These are phyloP conservation scores for Agonopterix subpropinquella DNA, from an alignment of 2,888 invertebrate species.

Conservation along the genomic window DNA sequence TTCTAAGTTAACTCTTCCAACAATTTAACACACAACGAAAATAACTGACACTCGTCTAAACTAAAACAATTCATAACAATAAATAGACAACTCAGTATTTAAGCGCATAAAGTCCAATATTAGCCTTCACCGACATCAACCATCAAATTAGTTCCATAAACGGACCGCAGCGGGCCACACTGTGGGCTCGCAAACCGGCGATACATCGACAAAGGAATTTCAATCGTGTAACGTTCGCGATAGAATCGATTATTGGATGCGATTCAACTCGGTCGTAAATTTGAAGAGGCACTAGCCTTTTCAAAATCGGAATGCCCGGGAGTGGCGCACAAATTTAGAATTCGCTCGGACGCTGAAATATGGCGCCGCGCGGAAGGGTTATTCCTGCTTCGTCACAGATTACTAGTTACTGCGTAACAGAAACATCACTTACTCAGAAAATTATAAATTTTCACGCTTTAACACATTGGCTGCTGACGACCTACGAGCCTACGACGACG, in stretches of 20 bases:
- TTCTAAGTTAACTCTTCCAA: neutral
- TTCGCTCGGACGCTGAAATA: constrained; percentile 37
- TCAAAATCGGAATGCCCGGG: constrained; percentile 48
- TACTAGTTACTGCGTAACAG: too few relatives aligned
- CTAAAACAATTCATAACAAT: neutral
- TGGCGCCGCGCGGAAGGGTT: constrained; percentile 19
- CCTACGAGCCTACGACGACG: too few relatives aligned
- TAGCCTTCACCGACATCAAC: constrained; percentile 22
- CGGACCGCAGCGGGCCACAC: constrained; percentile 19
- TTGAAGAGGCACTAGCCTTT: constrained; percentile 52
- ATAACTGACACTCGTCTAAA: neutral
- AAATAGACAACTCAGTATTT: neutral
- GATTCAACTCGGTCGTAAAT: constrained; percentile 33
- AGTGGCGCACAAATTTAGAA: constrained; percentile 53
- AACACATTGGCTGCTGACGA: too few relatives aligned
- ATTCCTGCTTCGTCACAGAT: neutral
- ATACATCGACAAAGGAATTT: constrained; percentile 15
- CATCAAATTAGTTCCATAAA: constrained; percentile 36
- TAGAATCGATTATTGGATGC: constrained; percentile 29
- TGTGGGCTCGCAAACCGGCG: constrained; percentile 13
- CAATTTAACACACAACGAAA: neutral
- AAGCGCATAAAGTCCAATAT: constrained; percentile 8
- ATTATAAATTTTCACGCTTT: too few relatives aligned
- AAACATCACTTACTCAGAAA: too few relatives aligned
- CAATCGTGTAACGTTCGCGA: constrained; percentile 17